Evolutionary conservation across 2,113 vertebrate species (phyloP), one percentile per base, ranked within the genome.

Genomic region (Salvelinus alpinus): DNA sequence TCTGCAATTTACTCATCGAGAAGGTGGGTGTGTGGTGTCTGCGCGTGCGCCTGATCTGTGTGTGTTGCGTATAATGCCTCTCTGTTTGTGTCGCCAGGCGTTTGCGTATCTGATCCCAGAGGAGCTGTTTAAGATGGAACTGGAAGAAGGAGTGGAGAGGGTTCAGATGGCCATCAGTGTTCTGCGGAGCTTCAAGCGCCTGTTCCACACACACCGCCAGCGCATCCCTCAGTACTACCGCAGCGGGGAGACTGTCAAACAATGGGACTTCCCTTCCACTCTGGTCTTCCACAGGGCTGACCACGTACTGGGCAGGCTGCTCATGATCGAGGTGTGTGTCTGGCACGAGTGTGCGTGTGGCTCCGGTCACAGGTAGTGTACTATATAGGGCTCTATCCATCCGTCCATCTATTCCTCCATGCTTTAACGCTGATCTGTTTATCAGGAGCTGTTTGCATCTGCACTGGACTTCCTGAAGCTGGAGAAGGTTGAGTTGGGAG

Each of bases 1-100:
- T 96, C 91, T 95, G 93, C 89, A 95, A 94, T 92, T 90, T 96
- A 78, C 93, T 96, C 76, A 93, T 95, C 80, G 95, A 96, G 83
- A 95, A 95, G 92, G 91, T 96, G 91, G 87, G n/a, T 24, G 20
- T 14, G 57, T 64, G 25, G 0, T 3, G 31, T n/a, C 1, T 59
- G 5, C 44, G 4, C 54, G 12, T 38, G 57, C 7, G 24, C 70
- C 5, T 16, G 6, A 65, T 4, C 12, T 66, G 12, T 66, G 24
- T 66, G 64, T 7, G 8, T 13, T 59, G 2, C 29, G 7, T 14
- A n/a, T 76, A 25, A 25, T 44, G 6, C 64, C 20, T 27, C 20
- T 68, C 20, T 78, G 54, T 79, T 8, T 86, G 54, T 84, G 64
- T 66, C 11, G 64, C 14, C 81, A 92, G 91, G 83, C 88, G 48